These are phyloP conservation scores for Hormaphis cornu DNA, from an alignment of 1,140 invertebrate genomes.

Conservation along the genomic window DNA sequence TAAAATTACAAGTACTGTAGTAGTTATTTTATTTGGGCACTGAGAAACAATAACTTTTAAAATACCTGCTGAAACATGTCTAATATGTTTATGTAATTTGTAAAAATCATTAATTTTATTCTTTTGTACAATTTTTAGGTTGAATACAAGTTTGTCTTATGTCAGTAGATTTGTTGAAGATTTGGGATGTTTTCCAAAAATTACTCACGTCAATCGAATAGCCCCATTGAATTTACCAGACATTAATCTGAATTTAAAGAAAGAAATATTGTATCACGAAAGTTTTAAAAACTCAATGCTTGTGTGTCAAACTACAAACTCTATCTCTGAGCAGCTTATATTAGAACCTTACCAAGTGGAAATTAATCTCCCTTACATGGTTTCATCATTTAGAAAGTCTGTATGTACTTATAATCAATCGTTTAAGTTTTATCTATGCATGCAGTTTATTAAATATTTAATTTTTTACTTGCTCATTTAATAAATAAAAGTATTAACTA, in stretches of 20 bases:
- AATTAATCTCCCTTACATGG: not conserved
- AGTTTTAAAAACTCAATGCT: not conserved
- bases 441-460: too few species aligned
- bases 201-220: not conserved
- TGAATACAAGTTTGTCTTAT: not conserved
- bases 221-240: not conserved
- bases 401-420: not conserved
- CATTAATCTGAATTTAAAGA: not conserved
- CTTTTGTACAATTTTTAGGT: not conserved
- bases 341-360: not conserved
- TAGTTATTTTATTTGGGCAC: too few species aligned
- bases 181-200: conserved; percentile 4
- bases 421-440: too few species aligned
- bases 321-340: not conserved
- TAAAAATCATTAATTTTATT: not conserved
- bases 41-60: too few species aligned
- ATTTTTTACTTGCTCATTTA: too few species aligned
- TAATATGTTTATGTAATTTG: not conserved
- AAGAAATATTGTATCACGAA: not conserved
- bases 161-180: conserved; percentile 7
- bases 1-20: too few species aligned
- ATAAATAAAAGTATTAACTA: too few species aligned
- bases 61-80: too few species aligned
- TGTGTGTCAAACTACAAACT: not conserved
- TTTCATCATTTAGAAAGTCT: not conserved